Evolutionary conservation across 2,797 vertebrate species (phyloP).

Genomic region (Cygnus olor): DNA sequence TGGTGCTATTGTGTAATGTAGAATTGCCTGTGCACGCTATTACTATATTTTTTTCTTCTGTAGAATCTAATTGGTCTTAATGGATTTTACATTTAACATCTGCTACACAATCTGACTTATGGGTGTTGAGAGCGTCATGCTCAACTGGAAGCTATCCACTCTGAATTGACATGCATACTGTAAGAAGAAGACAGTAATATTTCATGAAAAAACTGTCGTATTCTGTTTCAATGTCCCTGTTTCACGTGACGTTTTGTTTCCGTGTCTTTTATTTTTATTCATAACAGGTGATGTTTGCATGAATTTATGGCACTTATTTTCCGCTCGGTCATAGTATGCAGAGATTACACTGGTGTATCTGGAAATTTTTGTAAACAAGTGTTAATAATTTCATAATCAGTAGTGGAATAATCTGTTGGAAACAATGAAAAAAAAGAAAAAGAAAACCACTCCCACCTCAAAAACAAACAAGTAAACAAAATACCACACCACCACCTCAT

Average conservation of each 20-base stretch:
- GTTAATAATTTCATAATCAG: conserved; percentile 14
- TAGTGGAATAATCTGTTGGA: conserved; percentile 7
- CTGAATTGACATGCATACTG: conserved; percentile 8
- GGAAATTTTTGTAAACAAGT: conserved; percentile 24
- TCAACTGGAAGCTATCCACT: conserved; percentile 38
- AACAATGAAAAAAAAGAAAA: neutral
- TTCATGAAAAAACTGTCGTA: neutral
- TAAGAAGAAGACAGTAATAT: neutral
- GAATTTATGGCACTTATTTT: conserved; percentile 42
- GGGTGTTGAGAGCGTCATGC: neutral
- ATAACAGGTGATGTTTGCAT: neutral
- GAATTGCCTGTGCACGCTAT: neutral
- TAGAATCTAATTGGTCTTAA: conserved; percentile 63
- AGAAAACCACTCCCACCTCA: neutral
- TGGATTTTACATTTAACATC: conserved; percentile 63
- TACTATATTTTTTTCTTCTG: neutral
- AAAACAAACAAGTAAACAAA: neutral
- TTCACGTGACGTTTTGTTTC: neutral
- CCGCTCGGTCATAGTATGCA: neutral
- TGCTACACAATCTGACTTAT: conserved; percentile 36
- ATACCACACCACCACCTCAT: accelerated
- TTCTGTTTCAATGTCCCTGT: neutral
- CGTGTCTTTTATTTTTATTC: neutral
- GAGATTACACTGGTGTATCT: neutral
- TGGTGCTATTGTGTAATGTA: neutral